Evolutionary conservation across 2,888 invertebrate genomes (phyloP).

Genomic region (Vanessa cardui): DNA sequence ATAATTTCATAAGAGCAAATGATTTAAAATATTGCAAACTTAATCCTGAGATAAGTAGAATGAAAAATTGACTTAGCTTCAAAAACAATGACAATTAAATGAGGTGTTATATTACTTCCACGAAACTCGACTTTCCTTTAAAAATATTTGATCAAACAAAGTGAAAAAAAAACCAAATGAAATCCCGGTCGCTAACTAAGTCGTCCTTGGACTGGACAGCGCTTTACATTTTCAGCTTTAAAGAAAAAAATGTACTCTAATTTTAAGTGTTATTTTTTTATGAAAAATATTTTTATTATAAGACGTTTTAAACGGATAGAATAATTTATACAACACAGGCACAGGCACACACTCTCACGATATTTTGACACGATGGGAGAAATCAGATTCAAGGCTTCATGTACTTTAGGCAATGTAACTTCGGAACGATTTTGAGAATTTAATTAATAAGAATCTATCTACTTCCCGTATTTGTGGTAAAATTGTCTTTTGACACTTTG

Average conservation of each 20-base stretch:
- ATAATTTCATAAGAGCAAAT: too few relatives aligned
- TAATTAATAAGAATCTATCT: too few relatives aligned
- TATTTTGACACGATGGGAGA: too few relatives aligned
- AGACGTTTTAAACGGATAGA: not conserved
- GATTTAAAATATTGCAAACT: too few relatives aligned
- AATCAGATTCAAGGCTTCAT: too few relatives aligned
- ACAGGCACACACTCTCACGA: too few relatives aligned
- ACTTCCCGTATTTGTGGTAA: too few relatives aligned
- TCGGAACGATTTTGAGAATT: too few relatives aligned
- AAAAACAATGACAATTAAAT: not conserved
- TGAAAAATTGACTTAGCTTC: not conserved
- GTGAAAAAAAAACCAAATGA: slow-evolving; percentile 1
- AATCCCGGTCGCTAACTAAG: slow-evolving; percentile 7
- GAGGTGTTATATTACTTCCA: not conserved
- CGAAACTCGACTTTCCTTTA: slow-evolving; percentile 3
- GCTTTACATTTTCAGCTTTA: not conserved
- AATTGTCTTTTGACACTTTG: too few relatives aligned
- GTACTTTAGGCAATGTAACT: too few relatives aligned
- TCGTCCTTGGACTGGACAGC: slow-evolving; percentile 3
- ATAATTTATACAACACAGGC: not conserved
- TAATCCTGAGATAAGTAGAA: not conserved
- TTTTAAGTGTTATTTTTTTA: not conserved
- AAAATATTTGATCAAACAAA: slow-evolving; percentile 4
- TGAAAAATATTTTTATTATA: not conserved
- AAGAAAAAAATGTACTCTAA: not conserved